Evolutionary conservation across 64 coral and sea anemone species (phyloP), one percentile per base, ranked within the genome.

Genomic region (Acropora tenuis): DNA sequence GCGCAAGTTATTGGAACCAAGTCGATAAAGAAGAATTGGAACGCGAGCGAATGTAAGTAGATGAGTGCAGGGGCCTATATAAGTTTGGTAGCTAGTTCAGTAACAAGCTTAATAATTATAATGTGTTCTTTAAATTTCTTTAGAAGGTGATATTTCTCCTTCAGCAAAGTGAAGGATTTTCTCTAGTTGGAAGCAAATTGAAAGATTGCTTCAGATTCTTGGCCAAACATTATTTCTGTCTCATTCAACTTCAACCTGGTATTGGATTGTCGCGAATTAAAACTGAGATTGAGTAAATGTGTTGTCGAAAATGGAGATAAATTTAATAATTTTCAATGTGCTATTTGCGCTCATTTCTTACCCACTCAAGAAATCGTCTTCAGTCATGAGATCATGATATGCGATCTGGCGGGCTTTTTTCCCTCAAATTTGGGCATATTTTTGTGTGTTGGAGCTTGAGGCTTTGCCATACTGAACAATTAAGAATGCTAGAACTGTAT

Each of bases 21-120:
- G 60, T 85, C 2, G 65, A 85, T 48, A 43, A 85, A 85, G 82
- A 72, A 9, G 82, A 85, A 16, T 48, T 85, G 40, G 82, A 85
- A 72, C 82, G 82, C 45, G 82, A 69, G 18, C 60, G 82, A 50
- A 69, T 15, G 82, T 85, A 72, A 41, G 17, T 20, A 83, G 7
- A 43, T 13, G 41, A 8, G 40, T 43, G 18, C 18, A 72, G 12
- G 5, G 52, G 52, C 52, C 52, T 55, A 55, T 30, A 5, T 3
- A 8, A 47, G 75, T 18, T 41, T 30, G 49, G 15, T 43, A 7
- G 53, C 1, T 19, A 20, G 65, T 61, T 66, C 1, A 66, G 46
- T 30, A 30, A 30, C 30, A 30, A 30, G 30, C 30, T 30, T 30
- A 30, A 30, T 30, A 30, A 30, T 30, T 30, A 30, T 30, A 30